Evolutionary conservation across 2,888 invertebrate genomes (phyloP).

Genomic region (Spisula solida): DNA sequence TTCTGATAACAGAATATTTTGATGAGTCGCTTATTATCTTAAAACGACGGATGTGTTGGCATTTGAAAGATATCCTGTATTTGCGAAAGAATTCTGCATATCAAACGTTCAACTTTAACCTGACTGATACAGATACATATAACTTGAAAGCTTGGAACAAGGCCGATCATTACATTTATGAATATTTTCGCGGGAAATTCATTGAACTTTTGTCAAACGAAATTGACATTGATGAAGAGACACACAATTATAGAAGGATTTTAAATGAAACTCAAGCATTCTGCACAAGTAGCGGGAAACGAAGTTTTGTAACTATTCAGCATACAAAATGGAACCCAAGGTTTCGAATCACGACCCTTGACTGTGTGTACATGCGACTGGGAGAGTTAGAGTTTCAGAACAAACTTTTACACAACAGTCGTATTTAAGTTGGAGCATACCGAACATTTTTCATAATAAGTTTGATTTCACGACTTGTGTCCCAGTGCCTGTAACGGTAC

Average conservation of each 20-base stretch:
- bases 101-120: constrained; percentile 51
- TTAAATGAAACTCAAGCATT: constrained; percentile 56
- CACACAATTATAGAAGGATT: constrained; percentile 62
- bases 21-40: constrained; percentile 85
- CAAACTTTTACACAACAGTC: constrained; percentile 50
- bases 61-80: constrained; percentile 81
- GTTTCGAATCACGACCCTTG: constrained; percentile 61
- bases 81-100: constrained; percentile 74
- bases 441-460: too few species aligned
- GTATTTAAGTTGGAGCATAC: neutral
- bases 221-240: constrained; percentile 65
- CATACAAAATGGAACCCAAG: constrained; percentile 61
- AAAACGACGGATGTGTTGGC: constrained; percentile 82
- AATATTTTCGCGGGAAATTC: constrained; percentile 77
- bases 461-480: too few species aligned
- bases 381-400: constrained; percentile 60
- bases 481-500: too few species aligned
- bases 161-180: constrained; percentile 81
- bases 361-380: constrained; percentile 67
- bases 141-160: constrained; percentile 74
- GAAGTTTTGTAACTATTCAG: constrained; percentile 39
- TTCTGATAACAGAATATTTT: constrained; percentile 84
- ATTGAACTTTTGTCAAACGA: constrained; percentile 66
- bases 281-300: constrained; percentile 51
- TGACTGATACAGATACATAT: constrained; percentile 63